Evolutionary conservation across 2,888 invertebrate species (phyloP).

Genomic region (Sclerodermus sp.): DNA sequence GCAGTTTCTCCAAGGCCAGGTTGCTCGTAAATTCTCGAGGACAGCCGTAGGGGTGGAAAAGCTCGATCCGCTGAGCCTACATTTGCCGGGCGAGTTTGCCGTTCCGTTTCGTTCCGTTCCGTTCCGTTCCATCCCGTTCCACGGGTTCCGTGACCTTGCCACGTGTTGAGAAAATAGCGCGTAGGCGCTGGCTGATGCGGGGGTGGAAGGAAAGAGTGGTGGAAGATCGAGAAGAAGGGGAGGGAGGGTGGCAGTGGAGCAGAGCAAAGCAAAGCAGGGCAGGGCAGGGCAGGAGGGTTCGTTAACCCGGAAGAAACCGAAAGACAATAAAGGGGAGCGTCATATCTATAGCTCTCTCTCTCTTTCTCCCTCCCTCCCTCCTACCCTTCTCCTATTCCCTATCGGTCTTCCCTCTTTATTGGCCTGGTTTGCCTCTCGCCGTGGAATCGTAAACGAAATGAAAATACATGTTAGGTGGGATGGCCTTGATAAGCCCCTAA

Average conservation of each 20-base stretch:
- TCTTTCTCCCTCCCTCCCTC: too few relatives aligned
- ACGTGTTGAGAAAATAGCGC: conserved; percentile 30
- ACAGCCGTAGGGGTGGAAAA: conserved; percentile 17
- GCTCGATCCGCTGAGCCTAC: conserved; percentile 9
- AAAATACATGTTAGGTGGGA: too few relatives aligned
- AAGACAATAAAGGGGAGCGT: conserved; percentile 23
- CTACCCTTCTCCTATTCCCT: too few relatives aligned
- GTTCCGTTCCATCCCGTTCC: too few relatives aligned
- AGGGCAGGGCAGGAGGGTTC: conserved; percentile 12
- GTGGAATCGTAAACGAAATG: background rate
- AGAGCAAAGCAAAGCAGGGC: background rate
- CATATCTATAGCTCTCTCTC: background rate
- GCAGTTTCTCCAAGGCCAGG: conserved; percentile 37
- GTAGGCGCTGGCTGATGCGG: conserved; percentile 16
- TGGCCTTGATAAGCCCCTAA: too few relatives aligned
- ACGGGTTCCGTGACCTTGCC: conserved; percentile 49
- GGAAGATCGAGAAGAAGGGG: background rate
- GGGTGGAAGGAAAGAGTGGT: conserved; percentile 1
- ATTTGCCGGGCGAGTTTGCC: conserved; percentile 15
- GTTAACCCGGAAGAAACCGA: conserved; percentile 34
- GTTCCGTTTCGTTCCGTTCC: too few relatives aligned
- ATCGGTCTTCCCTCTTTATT: too few relatives aligned
- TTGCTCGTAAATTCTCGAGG: conserved; percentile 44
- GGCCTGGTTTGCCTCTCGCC: background rate
- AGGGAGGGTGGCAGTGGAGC: background rate